These are phyloP conservation scores for Nephrotoma appendiculata DNA, from an alignment of 2,888 invertebrate genomes.

Conservation along the genomic window DNA sequence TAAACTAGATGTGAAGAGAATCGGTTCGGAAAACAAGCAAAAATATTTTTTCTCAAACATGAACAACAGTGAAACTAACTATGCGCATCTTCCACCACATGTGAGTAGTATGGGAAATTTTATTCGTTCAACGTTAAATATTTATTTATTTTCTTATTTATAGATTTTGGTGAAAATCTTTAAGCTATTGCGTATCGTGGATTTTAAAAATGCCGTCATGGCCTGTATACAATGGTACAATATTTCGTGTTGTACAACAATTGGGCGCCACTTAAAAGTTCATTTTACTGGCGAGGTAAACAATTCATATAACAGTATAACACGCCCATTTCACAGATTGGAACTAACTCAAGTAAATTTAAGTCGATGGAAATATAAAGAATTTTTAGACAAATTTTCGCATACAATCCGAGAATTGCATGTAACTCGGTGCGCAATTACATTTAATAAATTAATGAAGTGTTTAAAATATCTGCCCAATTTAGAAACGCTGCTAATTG, in stretches of 20 bases:
- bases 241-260: neutral
- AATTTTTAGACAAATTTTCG: neutral
- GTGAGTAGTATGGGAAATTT: neutral
- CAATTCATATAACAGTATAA: neutral
- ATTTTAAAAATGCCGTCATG: neutral
- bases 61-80: neutral
- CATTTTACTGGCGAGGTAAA: neutral
- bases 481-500: neutral
- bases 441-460: neutral
- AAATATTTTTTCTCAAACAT: neutral
- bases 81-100: neutral
- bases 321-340: neutral
- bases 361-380: neutral
- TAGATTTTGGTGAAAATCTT: neutral
- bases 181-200: neutral
- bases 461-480: neutral
- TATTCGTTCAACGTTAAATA: neutral
- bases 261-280: neutral
- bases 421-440: neutral
- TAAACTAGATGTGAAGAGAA: neutral
- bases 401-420: neutral
- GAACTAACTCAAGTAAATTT: neutral
- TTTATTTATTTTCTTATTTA: neutral
- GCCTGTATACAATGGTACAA: neutral
- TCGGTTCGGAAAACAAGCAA: neutral